Evolutionary conservation across 2,113 vertebrate genomes (phyloP).

Genomic region (Phyllopteryx taeniolatus): DNA sequence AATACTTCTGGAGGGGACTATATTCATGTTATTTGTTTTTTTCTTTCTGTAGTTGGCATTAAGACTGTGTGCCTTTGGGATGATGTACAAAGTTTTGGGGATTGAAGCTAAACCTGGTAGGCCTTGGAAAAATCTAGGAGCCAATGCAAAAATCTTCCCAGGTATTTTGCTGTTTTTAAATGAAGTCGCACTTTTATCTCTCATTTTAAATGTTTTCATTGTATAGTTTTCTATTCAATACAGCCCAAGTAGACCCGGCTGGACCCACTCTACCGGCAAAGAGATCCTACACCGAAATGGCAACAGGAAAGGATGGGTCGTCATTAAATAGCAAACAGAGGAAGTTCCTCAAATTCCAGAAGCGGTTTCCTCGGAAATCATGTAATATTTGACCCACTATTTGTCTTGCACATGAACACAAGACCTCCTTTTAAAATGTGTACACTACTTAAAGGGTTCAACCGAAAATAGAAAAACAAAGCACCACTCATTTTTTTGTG

Average conservation of each 20-base stretch:
- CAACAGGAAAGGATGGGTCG: constrained; percentile 74
- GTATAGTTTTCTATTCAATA: neutral
- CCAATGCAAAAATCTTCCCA: constrained; percentile 55
- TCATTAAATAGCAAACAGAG: constrained; percentile 84
- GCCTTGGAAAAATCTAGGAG: constrained; percentile 77
- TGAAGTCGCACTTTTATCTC: neutral
- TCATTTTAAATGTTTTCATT: neutral
- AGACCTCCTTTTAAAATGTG: neutral
- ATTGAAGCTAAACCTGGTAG: constrained; percentile 85
- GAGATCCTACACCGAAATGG: constrained; percentile 78
- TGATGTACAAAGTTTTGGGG: constrained; percentile 91
- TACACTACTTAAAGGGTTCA: neutral
- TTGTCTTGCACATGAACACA: neutral
- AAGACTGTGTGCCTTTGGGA: constrained; percentile 89
- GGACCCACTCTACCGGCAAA: constrained; percentile 77
- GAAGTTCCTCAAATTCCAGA: constrained; percentile 85
- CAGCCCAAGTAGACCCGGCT: constrained; percentile 80
- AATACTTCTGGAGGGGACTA: neutral
- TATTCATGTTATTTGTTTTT: neutral
- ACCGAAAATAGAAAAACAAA: neutral
- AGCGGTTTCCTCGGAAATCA: constrained; percentile 66
- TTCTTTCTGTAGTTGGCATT: constrained; percentile 79
- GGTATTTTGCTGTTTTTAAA: constrained; percentile 22
- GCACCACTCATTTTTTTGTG: neutral
- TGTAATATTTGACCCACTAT: constrained; percentile 25